phyloP scores from a whole-genome alignment of 2,888 invertebrate genomes.

The Cheilosia vulpina region DNA sequence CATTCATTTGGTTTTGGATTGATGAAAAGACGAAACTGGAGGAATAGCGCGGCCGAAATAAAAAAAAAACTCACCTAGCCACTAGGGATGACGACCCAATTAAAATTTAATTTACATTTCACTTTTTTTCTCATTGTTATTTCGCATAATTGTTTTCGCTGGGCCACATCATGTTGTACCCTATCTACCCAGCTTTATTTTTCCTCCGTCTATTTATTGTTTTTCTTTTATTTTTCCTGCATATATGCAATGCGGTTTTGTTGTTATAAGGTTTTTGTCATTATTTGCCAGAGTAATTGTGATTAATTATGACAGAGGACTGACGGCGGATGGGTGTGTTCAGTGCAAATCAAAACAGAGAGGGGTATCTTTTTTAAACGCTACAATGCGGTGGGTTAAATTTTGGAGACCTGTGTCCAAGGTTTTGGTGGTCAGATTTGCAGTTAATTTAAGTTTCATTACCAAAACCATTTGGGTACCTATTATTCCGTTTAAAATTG shows the following conservation, averaged over 20 bases:
- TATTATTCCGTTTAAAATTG: too few relatives aligned
- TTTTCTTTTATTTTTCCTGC: constrained; percentile 3
- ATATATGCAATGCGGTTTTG: constrained; percentile 26
- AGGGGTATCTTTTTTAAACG: not conserved
- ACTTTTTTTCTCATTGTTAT: constrained; percentile 28
- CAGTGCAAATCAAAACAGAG: not conserved
- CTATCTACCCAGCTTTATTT: not conserved
- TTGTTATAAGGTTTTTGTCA: constrained; percentile 38
- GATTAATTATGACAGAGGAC: constrained; percentile 31
- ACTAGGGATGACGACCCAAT: constrained; percentile 61
- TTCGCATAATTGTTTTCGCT: constrained; percentile 60
- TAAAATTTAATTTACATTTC: constrained; percentile 65
- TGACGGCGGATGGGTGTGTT: not conserved
- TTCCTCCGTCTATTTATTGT: constrained; percentile 23
- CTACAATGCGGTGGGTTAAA: too few relatives aligned
- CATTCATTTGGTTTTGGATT: constrained; percentile 11
- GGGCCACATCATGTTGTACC: constrained; percentile 11
- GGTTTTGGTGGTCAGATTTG: too few relatives aligned
- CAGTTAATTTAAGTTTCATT: too few relatives aligned
- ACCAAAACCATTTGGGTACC: too few relatives aligned
- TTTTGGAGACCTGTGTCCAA: too few relatives aligned
- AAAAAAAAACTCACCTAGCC: constrained; percentile 36
- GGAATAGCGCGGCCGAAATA: not conserved
- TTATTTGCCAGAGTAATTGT: constrained; percentile 53
- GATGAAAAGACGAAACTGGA: not conserved